Evolutionary conservation across 2,888 invertebrate genomes (phyloP).

Genomic region (Epicampocera succincta): DNA sequence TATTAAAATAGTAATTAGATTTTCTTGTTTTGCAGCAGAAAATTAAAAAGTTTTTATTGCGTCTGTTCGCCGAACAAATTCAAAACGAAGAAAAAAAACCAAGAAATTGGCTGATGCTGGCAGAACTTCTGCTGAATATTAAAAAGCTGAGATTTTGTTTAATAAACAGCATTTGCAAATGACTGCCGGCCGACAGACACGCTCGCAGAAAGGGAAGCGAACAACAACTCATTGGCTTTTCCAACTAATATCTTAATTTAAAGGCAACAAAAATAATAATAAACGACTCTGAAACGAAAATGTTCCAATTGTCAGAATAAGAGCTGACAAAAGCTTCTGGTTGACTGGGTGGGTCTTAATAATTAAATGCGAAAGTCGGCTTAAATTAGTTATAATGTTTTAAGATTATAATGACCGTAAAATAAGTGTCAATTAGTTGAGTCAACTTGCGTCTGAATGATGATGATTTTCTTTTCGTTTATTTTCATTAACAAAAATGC

Average conservation of each 20-base stretch:
- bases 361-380: conserved; percentile 25
- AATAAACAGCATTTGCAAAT: conserved; percentile 10
- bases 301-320: conserved; percentile 3
- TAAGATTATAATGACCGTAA: conserved; percentile 61
- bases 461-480: neutral
- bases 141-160: conserved; percentile 22
- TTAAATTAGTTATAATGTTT: conserved; percentile 32
- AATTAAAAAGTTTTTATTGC: conserved; percentile 22
- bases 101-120: neutral
- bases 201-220: neutral
- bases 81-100: neutral
- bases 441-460: conserved; percentile 29
- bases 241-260: conserved; percentile 41
- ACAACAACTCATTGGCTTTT: conserved; percentile 49
- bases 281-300: conserved; percentile 31
- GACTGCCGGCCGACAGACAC: neutral
- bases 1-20: conserved; percentile 27
- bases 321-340: neutral
- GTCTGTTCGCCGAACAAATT: neutral
- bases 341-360: neutral
- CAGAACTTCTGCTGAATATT: conserved; percentile 10
- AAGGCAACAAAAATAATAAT: conserved; percentile 54
- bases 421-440: conserved; percentile 68
- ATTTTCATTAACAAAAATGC: neutral
- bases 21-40: neutral